Evolutionary conservation across 2,797 vertebrate genomes (phyloP).

Genomic region (Takifugu rubripes): DNA sequence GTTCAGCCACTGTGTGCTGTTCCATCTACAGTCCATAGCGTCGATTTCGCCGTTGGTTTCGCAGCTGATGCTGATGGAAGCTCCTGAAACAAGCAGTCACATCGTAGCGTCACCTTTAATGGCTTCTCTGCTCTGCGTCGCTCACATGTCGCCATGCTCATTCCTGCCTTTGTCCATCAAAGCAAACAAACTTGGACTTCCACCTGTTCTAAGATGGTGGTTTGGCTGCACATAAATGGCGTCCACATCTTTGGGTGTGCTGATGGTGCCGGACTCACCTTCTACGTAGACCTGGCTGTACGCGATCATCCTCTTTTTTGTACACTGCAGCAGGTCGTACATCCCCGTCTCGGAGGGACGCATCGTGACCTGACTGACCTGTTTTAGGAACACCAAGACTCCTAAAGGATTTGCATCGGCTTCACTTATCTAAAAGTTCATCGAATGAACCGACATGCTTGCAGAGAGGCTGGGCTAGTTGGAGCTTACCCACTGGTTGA

Average conservation of each 20-base stretch:
- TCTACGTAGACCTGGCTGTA: slow-evolving; percentile 87
- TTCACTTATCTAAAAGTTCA: neutral
- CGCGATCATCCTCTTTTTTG: slow-evolving; percentile 72
- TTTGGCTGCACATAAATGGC: neutral
- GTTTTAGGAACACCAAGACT: slow-evolving; percentile 12
- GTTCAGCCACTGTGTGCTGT: slow-evolving; percentile 58
- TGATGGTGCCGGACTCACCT: slow-evolving; percentile 70
- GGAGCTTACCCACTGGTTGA: slow-evolving; percentile 65
- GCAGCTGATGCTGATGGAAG: slow-evolving; percentile 75
- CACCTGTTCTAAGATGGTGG: neutral
- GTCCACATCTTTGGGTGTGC: neutral
- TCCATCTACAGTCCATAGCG: slow-evolving; percentile 90
- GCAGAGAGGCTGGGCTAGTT: neutral
- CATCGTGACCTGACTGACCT: slow-evolving; percentile 83
- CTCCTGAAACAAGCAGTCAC: slow-evolving; percentile 46
- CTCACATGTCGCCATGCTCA: neutral
- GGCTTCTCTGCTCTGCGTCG: no score
- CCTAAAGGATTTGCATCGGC: neutral
- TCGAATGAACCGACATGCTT: neutral
- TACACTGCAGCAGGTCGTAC: slow-evolving; percentile 84
- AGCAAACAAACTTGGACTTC: slow-evolving; percentile 7
- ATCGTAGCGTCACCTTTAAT: neutral
- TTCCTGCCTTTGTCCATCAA: slow-evolving; percentile 43
- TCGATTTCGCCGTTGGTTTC: slow-evolving; percentile 81
- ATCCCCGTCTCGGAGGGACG: slow-evolving; percentile 74